Base-by-base conservation (phyloP, 2,797 vertebrate genomes). In the Sylvia borin region DNA sequence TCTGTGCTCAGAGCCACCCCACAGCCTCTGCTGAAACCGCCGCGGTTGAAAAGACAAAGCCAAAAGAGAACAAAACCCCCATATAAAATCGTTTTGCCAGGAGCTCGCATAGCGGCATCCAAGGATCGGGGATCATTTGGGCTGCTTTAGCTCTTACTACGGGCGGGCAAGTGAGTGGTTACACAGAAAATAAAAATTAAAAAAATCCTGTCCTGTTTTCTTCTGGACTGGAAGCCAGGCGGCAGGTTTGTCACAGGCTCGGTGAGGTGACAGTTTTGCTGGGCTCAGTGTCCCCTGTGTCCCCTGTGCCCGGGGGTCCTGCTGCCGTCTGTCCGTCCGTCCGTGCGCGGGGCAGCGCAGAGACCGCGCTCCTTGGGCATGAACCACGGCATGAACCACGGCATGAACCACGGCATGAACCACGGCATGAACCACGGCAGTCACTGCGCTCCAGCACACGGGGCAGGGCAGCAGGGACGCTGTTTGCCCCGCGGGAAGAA, bases 21-120 rank as follows among this genome's bases (percentile, higher is more conserved):
- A 6, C 11, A 51, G 66, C 45, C 83, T 8, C 70, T 4, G 47
- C 73, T 13, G 3, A 11, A 76, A 79, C 1, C 78, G 7, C 43
- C 13, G 36, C 48, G 34, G 11, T 3, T 3, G 16, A 7, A 51
- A 48, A 66, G 47, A 29, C 3, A 4, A 25, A 77, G 26, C 13
- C 38, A 36, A 47, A 76, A 11, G 3, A 27, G 20, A 32, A 8
- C 17, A 7, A 36, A 43, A 11, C 7, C 0, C 0, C 13, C 11
- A 10, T 36, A 4, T 5, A 7, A 43, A n/a, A 16, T 26, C 5
- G 10, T 61, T 17, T 26, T n/a, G 42, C 38, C 64, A 29, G 50
- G 71, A 72, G 32, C 40, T 75, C 76, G 17, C 50, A 0, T 4
- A 80, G 66, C 11, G 17, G 68, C 14, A 3, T 5, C 50, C 50